Evolutionary conservation across 2,797 vertebrate genomes (phyloP), one percentile per base, ranked within the genome.

Genomic region (Meda fulgida): DNA sequence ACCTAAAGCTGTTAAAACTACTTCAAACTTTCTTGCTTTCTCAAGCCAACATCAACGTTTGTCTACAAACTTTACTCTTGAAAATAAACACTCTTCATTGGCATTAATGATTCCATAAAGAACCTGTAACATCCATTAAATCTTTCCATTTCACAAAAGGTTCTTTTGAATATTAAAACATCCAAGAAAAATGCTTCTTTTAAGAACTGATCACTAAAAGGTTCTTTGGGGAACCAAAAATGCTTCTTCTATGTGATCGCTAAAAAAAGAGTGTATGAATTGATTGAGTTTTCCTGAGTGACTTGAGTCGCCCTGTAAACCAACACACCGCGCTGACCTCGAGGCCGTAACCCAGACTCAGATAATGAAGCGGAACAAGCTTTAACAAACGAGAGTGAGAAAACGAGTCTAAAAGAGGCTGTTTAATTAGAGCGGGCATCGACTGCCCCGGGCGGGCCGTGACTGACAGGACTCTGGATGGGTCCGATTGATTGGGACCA

Each of bases 371-470:
- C 78, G 26, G 85, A 78, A 63, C 76, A 38, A 72, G 87, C 86
- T 75, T 78, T 83, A 89, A 88, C 79, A 78, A 88, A 88, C 84
- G 65, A 66, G 84, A 78, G 60, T 67, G 81, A 76, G 83, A 78
- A 89, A 84, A 79, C 85, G 87, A 71, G 80, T 83, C 89, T 86
- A 88, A 90, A 89, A 91, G 86, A 73, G 84, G 76, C 86, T 86
- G 84, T 86, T 89, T 90, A 89, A 91, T 91, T 90, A 90, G 85
- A 84, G 48, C 38, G 73, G 86, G 86, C 88, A 90, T 89, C 31
- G 86, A 91, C 70, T 84, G 89, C 87, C 81, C 65, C 78, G 80
- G 85, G 89, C 84, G 14, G 76, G 80, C 66, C 63, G 78, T 85
- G 83, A 79, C 66, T 89, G 81, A 84, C 34, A 80, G 85, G 63